phyloP scores from a whole-genome alignment of 2,797 vertebrate genomes.

The Gallinago stenura region DNA sequence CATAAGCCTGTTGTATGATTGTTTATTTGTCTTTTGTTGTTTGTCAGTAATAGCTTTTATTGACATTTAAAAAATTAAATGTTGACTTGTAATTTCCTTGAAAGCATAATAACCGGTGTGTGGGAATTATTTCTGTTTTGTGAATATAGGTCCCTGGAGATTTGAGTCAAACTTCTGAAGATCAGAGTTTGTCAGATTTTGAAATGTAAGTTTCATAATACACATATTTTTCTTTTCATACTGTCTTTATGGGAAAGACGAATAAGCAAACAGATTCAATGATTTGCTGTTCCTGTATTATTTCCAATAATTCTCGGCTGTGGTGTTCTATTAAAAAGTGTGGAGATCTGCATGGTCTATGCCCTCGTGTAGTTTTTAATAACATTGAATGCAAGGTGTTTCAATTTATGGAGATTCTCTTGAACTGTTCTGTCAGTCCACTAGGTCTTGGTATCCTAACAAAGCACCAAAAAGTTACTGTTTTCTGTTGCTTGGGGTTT shows the following conservation, averaged over 20 bases:
- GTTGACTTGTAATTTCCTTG: neutral
- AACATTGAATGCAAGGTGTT: neutral
- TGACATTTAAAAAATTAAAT: neutral
- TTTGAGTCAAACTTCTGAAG: constrained; percentile 97
- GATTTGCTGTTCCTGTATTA: neutral
- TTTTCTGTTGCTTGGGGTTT: neutral
- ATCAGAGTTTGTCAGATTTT: constrained; percentile 97
- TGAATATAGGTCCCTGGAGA: constrained; percentile 91
- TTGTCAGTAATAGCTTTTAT: constrained; percentile 6
- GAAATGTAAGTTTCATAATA: constrained; percentile 90
- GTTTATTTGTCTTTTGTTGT: neutral
- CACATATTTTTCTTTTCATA: neutral
- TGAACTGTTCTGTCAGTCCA: neutral
- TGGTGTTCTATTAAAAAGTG: neutral
- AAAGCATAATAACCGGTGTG: constrained; percentile 8
- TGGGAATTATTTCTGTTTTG: constrained; percentile 14
- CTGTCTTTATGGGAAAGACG: neutral
- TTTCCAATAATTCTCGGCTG: neutral
- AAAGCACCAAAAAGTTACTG: neutral
- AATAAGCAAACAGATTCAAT: neutral
- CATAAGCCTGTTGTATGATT: neutral
- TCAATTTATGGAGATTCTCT: neutral
- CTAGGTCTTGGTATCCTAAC: neutral
- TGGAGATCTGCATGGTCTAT: neutral
- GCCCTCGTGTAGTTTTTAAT: neutral